These are phyloP conservation scores for Pseudochirops corinnae DNA, from an alignment of 2,797 vertebrate genomes.

Conservation along the genomic window DNA sequence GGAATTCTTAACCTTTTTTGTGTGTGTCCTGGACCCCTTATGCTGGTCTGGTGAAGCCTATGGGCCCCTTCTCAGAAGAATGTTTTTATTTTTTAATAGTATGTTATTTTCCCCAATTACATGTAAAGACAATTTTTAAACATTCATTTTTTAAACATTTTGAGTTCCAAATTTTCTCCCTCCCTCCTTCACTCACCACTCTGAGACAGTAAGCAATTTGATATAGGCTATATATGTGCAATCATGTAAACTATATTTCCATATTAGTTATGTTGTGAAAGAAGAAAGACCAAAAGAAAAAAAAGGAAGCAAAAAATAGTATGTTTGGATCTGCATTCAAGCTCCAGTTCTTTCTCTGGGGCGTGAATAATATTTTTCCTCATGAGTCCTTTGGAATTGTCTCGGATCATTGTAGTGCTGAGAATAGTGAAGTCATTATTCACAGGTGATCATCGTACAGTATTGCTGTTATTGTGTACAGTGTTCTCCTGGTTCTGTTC, in stretches of 20 bases:
- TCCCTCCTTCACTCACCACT: background rate
- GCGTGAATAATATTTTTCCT: background rate
- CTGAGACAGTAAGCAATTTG: background rate
- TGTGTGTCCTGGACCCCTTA: background rate
- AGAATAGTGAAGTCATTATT: background rate
- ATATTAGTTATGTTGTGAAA: background rate
- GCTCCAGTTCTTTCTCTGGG: background rate
- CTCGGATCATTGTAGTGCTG: background rate
- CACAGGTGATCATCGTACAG: background rate
- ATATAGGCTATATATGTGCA: background rate
- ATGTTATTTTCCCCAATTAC: background rate
- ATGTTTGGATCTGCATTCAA: background rate
- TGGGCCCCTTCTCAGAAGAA: background rate
- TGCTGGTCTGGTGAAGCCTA: background rate
- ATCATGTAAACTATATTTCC: background rate
- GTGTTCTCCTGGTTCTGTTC: background rate
- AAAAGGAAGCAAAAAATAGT: background rate
- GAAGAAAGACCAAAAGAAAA: background rate
- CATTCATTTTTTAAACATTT: background rate
- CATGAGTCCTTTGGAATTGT: background rate
- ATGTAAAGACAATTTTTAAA: background rate
- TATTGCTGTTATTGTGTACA: background rate
- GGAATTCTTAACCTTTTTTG: background rate
- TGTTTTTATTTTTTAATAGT: background rate
- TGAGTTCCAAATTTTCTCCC: background rate